Evolutionary conservation across 2,888 invertebrate species (phyloP), one percentile per base, ranked within the genome.

Genomic region (Andrena marginata): DNA sequence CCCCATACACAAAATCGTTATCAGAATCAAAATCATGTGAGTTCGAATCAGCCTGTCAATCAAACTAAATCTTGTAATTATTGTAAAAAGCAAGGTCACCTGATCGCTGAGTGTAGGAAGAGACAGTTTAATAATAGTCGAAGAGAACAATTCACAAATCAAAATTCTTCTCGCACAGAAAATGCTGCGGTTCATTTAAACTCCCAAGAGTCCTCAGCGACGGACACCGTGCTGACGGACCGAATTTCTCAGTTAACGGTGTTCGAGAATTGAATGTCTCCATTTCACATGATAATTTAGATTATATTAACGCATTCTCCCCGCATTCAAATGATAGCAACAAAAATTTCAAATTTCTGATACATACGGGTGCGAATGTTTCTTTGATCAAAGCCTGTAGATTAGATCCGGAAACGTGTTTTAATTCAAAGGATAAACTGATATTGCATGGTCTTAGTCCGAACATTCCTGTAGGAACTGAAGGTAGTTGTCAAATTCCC

Each of bases 31-130:
- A 51, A 4, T 7, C 10, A 54, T 0, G 4, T 23, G 42, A 59
- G n/a, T 10, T 1, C 69, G 7, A 56, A 23, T n/a, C 42, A 13
- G 2, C 4, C 16, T 29, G 1, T 20, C 0, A 16, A 59, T 1
- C 59, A 33, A 4, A 5, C 33, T 1, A 60, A 74, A 33, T 10
- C 51, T 54, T 67, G 74, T n/a, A 75, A 75, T 20, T 75, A 68
- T 2, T 75, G 74, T 48, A 75, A 75, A 33, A 75, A 67, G 26
- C 48, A 20, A 33, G 67, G 74, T 2, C 74, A 75, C n/a, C 2
- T 68, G 8, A 75, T 68, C 7, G 0, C 48, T 0, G 65, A 74
- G 8, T 74, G 65, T 59, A 42, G 65, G 1, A 67, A 65, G 16
- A 49, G 33, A 33, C 13, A 16, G 26, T 74, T 23, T n/a, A 67